These are phyloP conservation scores for Stratiomys singularior DNA, from an alignment of 2,888 invertebrate genomes.

Conservation along the genomic window DNA sequence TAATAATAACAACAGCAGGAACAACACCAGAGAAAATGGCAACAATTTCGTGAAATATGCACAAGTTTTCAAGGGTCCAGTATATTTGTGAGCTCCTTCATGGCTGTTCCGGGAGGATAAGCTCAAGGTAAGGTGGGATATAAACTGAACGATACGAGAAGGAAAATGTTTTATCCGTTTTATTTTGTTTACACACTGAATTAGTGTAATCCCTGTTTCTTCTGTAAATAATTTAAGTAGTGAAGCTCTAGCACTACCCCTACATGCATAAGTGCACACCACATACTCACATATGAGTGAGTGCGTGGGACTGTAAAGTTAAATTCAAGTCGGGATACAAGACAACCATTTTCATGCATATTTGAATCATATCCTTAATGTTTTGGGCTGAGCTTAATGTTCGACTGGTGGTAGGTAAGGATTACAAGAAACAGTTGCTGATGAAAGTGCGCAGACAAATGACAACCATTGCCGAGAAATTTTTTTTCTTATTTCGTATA, in stretches of 20 bases:
- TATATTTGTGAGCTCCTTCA: background rate
- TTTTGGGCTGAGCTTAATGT: background rate
- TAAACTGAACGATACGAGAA: background rate
- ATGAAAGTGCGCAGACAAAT: too few species aligned
- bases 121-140: background rate
- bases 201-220: background rate
- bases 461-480: too few species aligned
- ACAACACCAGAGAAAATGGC: background rate
- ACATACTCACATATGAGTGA: background rate
- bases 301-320: background rate
- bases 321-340: background rate
- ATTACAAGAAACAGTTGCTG: too few species aligned
- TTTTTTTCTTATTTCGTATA: too few species aligned
- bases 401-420: background rate
- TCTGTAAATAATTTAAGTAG: conserved; percentile 1
- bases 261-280: background rate
- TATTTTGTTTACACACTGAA: background rate
- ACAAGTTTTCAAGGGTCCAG: background rate
- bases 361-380: background rate
- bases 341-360: background rate
- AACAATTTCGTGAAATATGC: background rate
- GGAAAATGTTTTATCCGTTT: background rate
- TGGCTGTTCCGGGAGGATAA: background rate
- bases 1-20: background rate
- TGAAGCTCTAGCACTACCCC: background rate